These are phyloP conservation scores for Dicranocentrus wangi DNA, from an alignment of 2,888 invertebrate genomes.

Conservation along the genomic window DNA sequence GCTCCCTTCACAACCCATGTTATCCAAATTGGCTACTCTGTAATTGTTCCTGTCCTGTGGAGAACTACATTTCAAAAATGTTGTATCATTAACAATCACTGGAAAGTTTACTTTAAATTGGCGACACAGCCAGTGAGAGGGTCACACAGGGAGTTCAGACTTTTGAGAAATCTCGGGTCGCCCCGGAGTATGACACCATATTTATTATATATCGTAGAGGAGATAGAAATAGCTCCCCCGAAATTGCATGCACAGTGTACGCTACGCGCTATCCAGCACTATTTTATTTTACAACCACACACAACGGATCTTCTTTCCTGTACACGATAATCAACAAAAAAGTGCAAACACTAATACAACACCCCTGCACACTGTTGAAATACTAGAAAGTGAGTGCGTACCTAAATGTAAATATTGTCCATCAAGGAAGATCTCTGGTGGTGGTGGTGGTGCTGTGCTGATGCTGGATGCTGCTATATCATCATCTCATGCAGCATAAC, in stretches of 20 bases:
- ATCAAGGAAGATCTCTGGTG: slow-evolving; percentile 26
- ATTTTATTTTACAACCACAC: neutral
- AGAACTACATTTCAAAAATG: slow-evolving; percentile 25
- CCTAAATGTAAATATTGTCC: slow-evolving; percentile 56
- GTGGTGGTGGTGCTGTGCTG: neutral
- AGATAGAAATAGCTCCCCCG: neutral
- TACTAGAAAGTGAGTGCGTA: neutral
- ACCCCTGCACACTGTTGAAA: neutral
- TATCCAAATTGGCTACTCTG: neutral
- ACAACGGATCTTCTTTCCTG: slow-evolving; percentile 46
- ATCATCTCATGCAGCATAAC: slow-evolving; percentile 9
- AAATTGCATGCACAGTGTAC: neutral
- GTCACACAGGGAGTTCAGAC: no score
- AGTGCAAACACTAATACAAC: slow-evolving; percentile 50
- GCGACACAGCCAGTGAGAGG: no score
- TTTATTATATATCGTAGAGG: no score
- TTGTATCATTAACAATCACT: neutral
- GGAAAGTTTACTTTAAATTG: no score
- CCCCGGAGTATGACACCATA: slow-evolving; percentile 1
- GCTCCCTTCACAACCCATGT: slow-evolving; percentile 62
- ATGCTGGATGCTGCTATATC: slow-evolving; percentile 13
- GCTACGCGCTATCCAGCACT: neutral
- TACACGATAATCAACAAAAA: slow-evolving; percentile 35
- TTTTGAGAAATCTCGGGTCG: slow-evolving; percentile 5
- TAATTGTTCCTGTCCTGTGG: neutral